These are phyloP conservation scores for Megaceryle maxima DNA, from an alignment of 2,113 vertebrate species.

Conservation along the genomic window DNA sequence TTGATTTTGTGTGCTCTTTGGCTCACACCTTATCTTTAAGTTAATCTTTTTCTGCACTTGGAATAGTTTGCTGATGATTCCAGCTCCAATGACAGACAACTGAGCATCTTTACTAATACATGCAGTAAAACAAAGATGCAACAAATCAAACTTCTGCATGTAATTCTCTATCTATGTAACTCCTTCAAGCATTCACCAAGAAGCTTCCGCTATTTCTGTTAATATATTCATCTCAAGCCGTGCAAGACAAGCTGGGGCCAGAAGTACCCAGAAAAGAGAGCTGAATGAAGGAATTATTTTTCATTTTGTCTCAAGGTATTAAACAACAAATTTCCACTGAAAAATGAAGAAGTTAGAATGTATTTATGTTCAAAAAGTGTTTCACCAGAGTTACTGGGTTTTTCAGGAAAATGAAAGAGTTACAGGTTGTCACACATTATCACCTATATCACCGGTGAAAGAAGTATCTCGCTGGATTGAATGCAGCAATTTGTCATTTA, in stretches of 20 bases:
- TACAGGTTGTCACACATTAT: background rate
- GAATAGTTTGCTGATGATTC: background rate
- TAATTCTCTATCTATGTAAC: background rate
- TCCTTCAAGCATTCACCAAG: background rate
- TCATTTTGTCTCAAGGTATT: background rate
- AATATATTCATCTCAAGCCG: background rate
- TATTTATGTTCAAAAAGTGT: background rate
- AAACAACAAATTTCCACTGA: background rate
- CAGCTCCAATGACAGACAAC: background rate
- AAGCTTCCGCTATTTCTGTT: background rate
- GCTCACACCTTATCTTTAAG: background rate
- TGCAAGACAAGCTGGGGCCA: background rate
- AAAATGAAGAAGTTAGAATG: background rate
- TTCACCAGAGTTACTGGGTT: background rate
- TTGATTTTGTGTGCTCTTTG: background rate
- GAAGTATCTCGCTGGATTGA: background rate
- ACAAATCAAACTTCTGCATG: background rate
- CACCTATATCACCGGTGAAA: background rate
- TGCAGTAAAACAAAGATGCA: background rate
- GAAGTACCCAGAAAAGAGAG: background rate
- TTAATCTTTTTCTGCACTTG: background rate
- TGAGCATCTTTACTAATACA: background rate
- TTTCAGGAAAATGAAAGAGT: background rate
- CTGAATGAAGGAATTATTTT: background rate
- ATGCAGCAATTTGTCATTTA: background rate